Conservation (phyloP, 2,797 vertebrate genomes). For the Amphiprion clarkii region DNA sequence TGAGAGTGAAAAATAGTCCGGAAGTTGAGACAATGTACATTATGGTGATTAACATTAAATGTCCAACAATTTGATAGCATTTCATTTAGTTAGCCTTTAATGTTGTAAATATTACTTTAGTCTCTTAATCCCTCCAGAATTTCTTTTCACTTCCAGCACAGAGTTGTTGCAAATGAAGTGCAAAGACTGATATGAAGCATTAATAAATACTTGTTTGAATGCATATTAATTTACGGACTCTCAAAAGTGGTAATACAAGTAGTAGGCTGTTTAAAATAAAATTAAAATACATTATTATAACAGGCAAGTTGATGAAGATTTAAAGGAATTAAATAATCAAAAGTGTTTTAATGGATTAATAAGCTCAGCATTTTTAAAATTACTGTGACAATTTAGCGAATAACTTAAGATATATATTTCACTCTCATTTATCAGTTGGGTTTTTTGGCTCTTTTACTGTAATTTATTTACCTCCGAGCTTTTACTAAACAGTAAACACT, state of each 20-base stretch:
- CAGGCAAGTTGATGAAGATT: no score
- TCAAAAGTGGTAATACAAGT: conserved; percentile 3
- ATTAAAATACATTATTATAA: no score
- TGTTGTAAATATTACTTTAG: background rate
- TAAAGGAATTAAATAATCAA: no score
- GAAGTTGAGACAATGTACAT: conserved; percentile 4
- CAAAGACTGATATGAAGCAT: conserved; percentile 1
- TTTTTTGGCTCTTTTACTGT: background rate
- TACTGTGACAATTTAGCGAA: background rate
- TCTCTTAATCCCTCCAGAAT: background rate
- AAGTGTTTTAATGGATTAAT: no score
- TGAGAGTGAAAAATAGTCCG: conserved; percentile 8
- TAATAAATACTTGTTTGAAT: background rate
- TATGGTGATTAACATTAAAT: conserved; percentile 4
- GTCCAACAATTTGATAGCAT: background rate
- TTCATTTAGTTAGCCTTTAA: background rate
- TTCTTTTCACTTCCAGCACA: conserved; percentile 2
- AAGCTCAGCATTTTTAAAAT: no score
- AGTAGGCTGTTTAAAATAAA: background rate
- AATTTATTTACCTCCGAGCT: background rate
- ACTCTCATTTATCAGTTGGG: background rate
- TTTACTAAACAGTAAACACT: background rate
- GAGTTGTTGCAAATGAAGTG: conserved; percentile 13
- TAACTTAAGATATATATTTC: conserved; percentile 20
- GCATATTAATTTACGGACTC: background rate